Evolutionary conservation across 2,113 vertebrate species (phyloP).

Genomic region (Corythoichthys haematopterus): DNA sequence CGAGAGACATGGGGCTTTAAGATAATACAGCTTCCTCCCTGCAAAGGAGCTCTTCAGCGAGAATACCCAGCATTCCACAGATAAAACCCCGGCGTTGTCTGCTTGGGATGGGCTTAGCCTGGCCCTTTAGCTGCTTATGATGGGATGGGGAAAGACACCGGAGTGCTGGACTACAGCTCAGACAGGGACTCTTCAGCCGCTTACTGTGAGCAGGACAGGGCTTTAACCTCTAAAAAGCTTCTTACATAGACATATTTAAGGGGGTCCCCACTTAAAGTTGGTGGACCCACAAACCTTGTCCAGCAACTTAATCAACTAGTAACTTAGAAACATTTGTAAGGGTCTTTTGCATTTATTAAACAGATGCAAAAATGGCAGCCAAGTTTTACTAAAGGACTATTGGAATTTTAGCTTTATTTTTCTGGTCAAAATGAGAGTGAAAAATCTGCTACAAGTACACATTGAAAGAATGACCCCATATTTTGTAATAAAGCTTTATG

Average conservation of each 20-base stretch:
- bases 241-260: conserved; percentile 33
- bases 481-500: conserved; percentile 2
- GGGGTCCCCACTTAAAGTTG: conserved; percentile 9
- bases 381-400: not conserved
- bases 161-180: conserved; percentile 22
- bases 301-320: not conserved
- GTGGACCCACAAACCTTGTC: conserved; percentile 8
- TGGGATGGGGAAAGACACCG: conserved; percentile 23
- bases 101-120: conserved; percentile 49
- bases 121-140: conserved; percentile 55
- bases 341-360: not conserved
- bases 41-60: conserved; percentile 50
- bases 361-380: not conserved
- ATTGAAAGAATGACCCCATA: not conserved
- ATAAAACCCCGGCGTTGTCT: conserved; percentile 56
- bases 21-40: conserved; percentile 51
- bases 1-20: conserved; percentile 48
- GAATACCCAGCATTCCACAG: conserved; percentile 61
- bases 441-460: not conserved
- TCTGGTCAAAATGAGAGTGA: not conserved
- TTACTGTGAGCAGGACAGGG: conserved; percentile 25
- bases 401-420: not conserved
- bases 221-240: conserved; percentile 42
- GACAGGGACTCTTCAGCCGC: conserved; percentile 28
- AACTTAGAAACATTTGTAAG: not conserved